A percentile compares a stretch with the other conserved stretches of the same genome.
Evolutionary conservation across 2,888 invertebrate genomes (phyloP).

Genomic region (Synanthedon andrenaeformis): DNA sequence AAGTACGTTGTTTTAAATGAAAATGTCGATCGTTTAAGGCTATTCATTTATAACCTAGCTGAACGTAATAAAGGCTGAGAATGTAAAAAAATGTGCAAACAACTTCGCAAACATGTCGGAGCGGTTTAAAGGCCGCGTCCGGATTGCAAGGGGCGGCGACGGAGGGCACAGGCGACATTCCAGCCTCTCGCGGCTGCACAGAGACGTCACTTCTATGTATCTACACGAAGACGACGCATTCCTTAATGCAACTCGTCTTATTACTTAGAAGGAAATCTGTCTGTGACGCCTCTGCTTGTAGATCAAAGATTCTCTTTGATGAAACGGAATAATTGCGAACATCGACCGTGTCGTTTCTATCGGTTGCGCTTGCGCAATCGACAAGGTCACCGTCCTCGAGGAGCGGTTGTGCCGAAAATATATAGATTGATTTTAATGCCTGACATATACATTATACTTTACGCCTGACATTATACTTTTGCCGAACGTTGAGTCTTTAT

Average conservation of each 20-base stretch:
- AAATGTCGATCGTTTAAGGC: constrained; percentile 7
- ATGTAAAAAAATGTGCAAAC: constrained; percentile 70
- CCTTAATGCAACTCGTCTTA: constrained; percentile 24
- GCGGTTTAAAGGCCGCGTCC: constrained; percentile 68
- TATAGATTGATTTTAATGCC: too few species aligned
- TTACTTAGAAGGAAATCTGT: not conserved
- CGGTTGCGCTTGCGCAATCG: constrained; percentile 23
- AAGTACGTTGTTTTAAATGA: too few species aligned
- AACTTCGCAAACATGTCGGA: constrained; percentile 67
- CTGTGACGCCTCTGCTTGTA: too few species aligned
- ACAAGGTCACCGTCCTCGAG: constrained; percentile 53
- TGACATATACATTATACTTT: too few species aligned
- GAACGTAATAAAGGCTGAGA: constrained; percentile 57
- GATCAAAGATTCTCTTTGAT: too few species aligned
- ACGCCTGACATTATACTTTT: too few species aligned
- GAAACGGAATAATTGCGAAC: not conserved
- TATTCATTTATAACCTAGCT: not conserved
- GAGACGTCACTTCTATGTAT: constrained; percentile 38
- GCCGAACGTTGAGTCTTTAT: too few species aligned
- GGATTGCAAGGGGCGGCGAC: constrained; percentile 62
- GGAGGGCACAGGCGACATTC: constrained; percentile 53
- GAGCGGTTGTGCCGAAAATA: too few species aligned
- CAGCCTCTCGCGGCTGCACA: constrained; percentile 49
- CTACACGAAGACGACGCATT: constrained; percentile 26
- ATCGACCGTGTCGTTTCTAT: constrained; percentile 6